phyloP scores from a whole-genome alignment of 2,888 invertebrate species.

The Ectropis crepuscularia region DNA sequence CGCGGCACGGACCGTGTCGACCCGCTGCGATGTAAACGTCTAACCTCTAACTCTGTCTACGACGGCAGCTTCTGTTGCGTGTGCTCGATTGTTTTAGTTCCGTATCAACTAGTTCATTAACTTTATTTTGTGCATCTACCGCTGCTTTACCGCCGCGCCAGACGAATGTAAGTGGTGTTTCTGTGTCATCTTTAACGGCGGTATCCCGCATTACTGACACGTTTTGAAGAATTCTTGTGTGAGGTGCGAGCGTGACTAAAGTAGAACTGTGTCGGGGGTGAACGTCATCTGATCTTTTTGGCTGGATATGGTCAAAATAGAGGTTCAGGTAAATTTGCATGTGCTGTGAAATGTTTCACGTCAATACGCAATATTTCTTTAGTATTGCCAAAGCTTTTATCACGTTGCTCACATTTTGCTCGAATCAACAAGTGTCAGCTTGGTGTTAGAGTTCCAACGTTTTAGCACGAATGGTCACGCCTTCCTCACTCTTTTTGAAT shows the following conservation, averaged over 20 bases:
- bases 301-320: conserved; percentile 64
- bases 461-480: conserved; percentile 42
- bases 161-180: conserved; percentile 76
- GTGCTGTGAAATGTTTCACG: conserved; percentile 31
- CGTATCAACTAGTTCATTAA: conserved; percentile 57
- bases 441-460: conserved; percentile 23
- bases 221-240: conserved; percentile 59
- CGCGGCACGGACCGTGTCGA: conserved; percentile 81
- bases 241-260: conserved; percentile 61
- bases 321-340: conserved; percentile 58
- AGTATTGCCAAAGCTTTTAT: conserved; percentile 35
- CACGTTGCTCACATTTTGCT: conserved; percentile 42
- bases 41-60: conserved; percentile 76
- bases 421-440: conserved; percentile 63
- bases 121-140: conserved; percentile 67
- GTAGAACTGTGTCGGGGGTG: conserved; percentile 54
- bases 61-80: conserved; percentile 78
- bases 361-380: conserved; percentile 13
- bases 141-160: conserved; percentile 57
- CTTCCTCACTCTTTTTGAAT: conserved; percentile 33
- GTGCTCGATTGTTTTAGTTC: conserved; percentile 64
- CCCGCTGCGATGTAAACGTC: conserved; percentile 83
- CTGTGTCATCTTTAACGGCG: conserved; percentile 68
- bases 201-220: conserved; percentile 64
- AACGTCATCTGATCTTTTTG: conserved; percentile 48